Evolutionary conservation across 2,888 invertebrate species (phyloP).

Genomic region (Sarcophaga caerulescens): DNA sequence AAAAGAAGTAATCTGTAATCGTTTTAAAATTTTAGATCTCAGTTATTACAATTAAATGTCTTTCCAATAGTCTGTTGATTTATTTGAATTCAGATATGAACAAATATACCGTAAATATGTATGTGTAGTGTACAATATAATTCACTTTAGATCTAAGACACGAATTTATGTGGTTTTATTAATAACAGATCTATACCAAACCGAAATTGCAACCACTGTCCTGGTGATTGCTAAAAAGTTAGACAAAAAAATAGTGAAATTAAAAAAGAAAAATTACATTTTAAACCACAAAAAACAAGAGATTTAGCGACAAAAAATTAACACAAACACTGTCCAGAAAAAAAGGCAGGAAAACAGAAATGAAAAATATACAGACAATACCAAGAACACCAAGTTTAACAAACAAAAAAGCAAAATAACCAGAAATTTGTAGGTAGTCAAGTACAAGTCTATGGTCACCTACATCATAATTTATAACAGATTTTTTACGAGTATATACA

Average conservation of each 20-base stretch:
- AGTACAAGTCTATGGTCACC: too few species aligned
- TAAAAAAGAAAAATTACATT: constrained; percentile 36
- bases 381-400: constrained; percentile 1
- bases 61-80: too few species aligned
- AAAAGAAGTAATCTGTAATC: too few species aligned
- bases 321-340: constrained; percentile 68
- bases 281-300: constrained; percentile 56
- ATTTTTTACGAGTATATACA: too few species aligned
- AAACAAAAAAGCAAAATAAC: constrained; percentile 25
- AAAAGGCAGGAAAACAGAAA: constrained; percentile 45
- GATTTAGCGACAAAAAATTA: constrained; percentile 76
- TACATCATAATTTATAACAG: too few species aligned
- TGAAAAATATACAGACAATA: constrained; percentile 58
- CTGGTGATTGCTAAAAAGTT: constrained; percentile 73
- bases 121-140: too few species aligned
- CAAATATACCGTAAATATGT: too few species aligned
- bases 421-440: background rate
- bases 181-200: constrained; percentile 48
- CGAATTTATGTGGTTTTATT: constrained; percentile 9
- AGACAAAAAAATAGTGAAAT: constrained; percentile 45
- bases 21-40: too few species aligned
- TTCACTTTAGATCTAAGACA: too few species aligned
- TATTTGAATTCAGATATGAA: too few species aligned
- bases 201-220: constrained; percentile 42
- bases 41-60: too few species aligned